phyloP scores from a whole-genome alignment of 2,797 vertebrate genomes.

The Intellagama lesueurii region DNA sequence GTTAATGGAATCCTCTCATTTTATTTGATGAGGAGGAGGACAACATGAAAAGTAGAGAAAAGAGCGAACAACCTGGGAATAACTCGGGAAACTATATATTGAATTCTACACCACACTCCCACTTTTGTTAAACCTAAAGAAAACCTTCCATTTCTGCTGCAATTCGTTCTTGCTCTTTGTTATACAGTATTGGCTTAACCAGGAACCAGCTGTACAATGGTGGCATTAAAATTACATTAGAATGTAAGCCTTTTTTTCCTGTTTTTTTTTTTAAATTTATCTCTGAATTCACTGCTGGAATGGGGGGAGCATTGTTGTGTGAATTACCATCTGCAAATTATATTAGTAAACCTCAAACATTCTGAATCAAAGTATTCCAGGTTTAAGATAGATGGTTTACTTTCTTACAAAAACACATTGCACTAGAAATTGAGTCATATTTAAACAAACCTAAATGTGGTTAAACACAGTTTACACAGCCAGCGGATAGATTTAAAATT shows the following conservation, averaged over 20 bases:
- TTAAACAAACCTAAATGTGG: constrained; percentile 48
- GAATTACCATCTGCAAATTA: constrained; percentile 68
- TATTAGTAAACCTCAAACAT: constrained; percentile 69
- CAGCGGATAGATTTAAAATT: constrained; percentile 48
- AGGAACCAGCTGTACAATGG: constrained; percentile 60
- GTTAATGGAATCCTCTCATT: neutral
- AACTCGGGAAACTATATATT: neutral
- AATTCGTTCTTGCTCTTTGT: constrained; percentile 18
- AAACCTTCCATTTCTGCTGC: neutral
- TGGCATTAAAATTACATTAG: constrained; percentile 65
- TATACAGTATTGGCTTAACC: constrained; percentile 48
- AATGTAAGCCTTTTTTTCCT: constrained; percentile 56
- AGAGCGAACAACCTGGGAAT: neutral
- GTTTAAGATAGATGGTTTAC: constrained; percentile 60
- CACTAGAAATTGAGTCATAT: constrained; percentile 53
- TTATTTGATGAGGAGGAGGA: neutral
- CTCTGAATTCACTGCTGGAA: constrained; percentile 70
- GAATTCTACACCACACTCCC: neutral
- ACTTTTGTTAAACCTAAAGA: constrained; percentile 6
- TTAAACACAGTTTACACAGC: constrained; percentile 39
- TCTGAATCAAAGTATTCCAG: constrained; percentile 67
- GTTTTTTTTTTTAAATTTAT: constrained; percentile 47
- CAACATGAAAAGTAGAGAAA: neutral
- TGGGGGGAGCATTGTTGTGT: constrained; percentile 63
- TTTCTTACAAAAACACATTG: constrained; percentile 60